Evolutionary conservation across 2,888 invertebrate genomes (phyloP).

Genomic region (Drosophila melanosoma): DNA sequence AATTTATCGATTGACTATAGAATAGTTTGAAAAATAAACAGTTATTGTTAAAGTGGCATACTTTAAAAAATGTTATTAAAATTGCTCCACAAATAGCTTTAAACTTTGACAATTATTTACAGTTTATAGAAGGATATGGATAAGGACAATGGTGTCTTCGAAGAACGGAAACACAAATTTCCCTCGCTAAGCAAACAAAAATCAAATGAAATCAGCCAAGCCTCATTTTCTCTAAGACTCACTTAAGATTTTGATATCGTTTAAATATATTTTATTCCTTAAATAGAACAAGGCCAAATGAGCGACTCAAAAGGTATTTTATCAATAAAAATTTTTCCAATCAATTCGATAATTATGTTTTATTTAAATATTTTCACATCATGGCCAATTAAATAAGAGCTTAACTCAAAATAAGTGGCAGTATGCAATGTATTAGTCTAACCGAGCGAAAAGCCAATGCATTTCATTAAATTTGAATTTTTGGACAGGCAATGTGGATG

Average conservation of each 20-base stretch:
- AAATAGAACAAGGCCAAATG: background rate
- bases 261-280: background rate
- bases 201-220: background rate
- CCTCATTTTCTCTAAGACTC: background rate
- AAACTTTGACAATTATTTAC: background rate
- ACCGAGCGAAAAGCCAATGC: slow-evolving; percentile 38
- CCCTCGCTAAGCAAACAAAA: too few relatives aligned
- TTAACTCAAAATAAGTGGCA: slow-evolving; percentile 1
- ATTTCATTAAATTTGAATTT: slow-evolving; percentile 59
- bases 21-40: background rate
- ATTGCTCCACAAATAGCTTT: background rate
- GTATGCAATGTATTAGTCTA: background rate
- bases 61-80: background rate
- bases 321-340: background rate
- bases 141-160: background rate
- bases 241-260: background rate
- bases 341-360: background rate
- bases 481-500: slow-evolving; percentile 35
- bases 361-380: background rate
- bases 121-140: too few relatives aligned
- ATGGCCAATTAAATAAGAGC: slow-evolving; percentile 3
- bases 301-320: background rate
- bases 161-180: background rate
- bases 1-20: background rate
- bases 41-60: background rate